phyloP scores from a whole-genome alignment of 2,797 vertebrate genomes.

The Anas acuta region DNA sequence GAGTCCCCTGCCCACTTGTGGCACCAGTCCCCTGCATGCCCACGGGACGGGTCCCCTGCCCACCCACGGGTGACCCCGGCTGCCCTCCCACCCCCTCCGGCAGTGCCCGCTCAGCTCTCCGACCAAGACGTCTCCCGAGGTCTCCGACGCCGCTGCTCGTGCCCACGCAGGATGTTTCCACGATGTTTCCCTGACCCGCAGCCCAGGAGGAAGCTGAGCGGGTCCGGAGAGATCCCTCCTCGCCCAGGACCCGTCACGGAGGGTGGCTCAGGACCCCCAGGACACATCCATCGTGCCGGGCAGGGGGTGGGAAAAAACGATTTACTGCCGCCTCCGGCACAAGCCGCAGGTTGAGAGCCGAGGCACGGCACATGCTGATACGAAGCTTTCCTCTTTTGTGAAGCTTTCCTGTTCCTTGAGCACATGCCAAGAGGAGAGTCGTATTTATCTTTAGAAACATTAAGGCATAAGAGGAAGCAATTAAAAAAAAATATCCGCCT shows the following conservation, averaged over 20 bases:
- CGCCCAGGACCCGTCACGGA: background rate
- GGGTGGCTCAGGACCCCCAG: background rate
- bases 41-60: no score
- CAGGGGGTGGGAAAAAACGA: background rate
- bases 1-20: no score
- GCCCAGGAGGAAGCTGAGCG: background rate
- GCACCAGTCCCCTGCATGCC: no score
- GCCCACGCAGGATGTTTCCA: background rate
- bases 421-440: background rate
- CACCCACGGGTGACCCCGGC: no score
- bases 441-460: slow-evolving; percentile 1
- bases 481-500: background rate
- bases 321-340: background rate
- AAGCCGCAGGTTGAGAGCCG: background rate
- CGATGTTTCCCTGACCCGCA: accelerated
- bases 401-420: background rate
- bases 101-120: background rate
- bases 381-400: background rate
- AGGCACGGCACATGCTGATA: background rate
- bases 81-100: background rate
- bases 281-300: background rate
- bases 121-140: no score
- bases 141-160: no score
- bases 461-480: slow-evolving; percentile 6
- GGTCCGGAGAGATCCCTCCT: background rate